Evolutionary conservation across 1,140 invertebrate genomes (phyloP), one percentile per base, ranked within the genome.

Genomic region (Aphidius ervi): DNA sequence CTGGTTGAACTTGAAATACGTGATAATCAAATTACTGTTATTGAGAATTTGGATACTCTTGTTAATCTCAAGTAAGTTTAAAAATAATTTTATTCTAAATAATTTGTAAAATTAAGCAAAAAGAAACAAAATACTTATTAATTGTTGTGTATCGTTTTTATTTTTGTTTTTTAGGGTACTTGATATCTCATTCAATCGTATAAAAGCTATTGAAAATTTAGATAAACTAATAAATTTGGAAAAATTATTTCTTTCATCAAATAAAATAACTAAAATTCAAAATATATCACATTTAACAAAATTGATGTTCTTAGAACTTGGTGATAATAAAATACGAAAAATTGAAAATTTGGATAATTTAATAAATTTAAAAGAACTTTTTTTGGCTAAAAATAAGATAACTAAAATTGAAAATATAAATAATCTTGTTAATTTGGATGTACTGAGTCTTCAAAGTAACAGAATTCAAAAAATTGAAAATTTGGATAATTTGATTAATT

Each of bases 331-430:
- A 78, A 92, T 98, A 66, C 82, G 92, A 70, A 87, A 86, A 73
- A 94, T 97, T 65, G 89, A 93, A 75, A 94, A 96, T 80, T 74
- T 97, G 6, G 86, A 92, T 39, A 85, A 83, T 16, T 74, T 97
- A 37, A 80, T 81, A 10, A 88, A 88, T 68, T 77, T 98, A 23
- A 87, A 84, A 20, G 85, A 88, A 69, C 77, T 97, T 3, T 97
- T 89, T 77, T 77, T 99, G 52, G 96, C 97, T 0, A 99, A 98
- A 76, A 99, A 99, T 76, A 99, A 98, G 84, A 95, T 99, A 58
- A 82, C 82, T 0, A 91, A 91, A 80, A 89, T 99, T 48, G 82
- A 95, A 73, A 94, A 96, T 73, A 74, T 99, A 9, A 88, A 89
- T 48, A 81, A 81, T n/a, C 77, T 99, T 20, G 79, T 80, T 5